A percentile compares a stretch with the other conserved stretches of the same genome.
Evolutionary conservation across 2,888 invertebrate species (phyloP).

Genomic region (Cistogaster globosa): DNA sequence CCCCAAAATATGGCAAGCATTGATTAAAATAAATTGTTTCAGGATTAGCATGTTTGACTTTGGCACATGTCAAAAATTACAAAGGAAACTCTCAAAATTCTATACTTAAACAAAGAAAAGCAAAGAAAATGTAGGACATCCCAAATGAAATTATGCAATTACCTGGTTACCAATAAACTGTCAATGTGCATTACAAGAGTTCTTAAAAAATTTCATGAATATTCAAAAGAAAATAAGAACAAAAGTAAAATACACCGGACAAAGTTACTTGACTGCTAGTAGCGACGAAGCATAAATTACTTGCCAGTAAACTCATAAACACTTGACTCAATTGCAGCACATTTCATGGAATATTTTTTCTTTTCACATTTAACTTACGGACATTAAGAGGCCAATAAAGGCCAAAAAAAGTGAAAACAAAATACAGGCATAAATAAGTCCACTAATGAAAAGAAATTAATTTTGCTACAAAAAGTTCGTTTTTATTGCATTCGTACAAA

Average conservation of each 20-base stretch:
- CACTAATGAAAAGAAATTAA: conserved; percentile 3
- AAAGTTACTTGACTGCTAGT: conserved; percentile 24
- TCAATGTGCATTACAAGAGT: background rate
- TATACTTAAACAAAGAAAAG: background rate
- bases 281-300: conserved; percentile 55
- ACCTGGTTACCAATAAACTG: background rate
- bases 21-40: background rate
- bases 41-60: too few relatives aligned
- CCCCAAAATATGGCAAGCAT: background rate
- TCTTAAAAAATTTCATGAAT: conserved; percentile 1
- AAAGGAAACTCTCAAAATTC: background rate
- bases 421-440: background rate
- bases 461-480: conserved; percentile 31
- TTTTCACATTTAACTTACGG: background rate
- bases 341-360: conserved; percentile 35
- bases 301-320: conserved; percentile 71
- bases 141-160: background rate
- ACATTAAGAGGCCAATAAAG: conserved; percentile 40
- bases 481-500: background rate
- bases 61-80: too few relatives aligned
- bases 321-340: conserved; percentile 63
- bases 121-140: background rate
- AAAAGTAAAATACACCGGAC: too few relatives aligned
- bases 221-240: background rate
- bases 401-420: conserved; percentile 19